phyloP scores from a whole-genome alignment of 2,888 invertebrate species.

The Andrena marginata region DNA sequence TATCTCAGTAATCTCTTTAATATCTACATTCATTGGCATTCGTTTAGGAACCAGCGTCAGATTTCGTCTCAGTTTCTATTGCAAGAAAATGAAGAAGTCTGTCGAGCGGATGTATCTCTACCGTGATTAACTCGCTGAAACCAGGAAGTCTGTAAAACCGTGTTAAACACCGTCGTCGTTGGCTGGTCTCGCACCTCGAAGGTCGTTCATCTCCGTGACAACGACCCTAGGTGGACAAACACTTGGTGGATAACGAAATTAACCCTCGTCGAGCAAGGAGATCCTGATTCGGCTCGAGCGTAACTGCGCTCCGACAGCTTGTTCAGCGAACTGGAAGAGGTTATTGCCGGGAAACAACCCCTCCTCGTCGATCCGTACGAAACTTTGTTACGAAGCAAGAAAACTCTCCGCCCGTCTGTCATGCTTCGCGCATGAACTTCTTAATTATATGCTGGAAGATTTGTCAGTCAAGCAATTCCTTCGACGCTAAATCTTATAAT shows the following conservation, averaged over 20 bases:
- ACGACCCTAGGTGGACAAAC: conserved; percentile 54
- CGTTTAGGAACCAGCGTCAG: neutral
- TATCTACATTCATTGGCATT: neutral
- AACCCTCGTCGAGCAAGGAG: conserved; percentile 58
- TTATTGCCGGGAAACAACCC: conserved; percentile 42
- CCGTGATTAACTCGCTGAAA: neutral
- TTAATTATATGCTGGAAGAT: neutral
- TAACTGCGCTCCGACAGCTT: conserved; percentile 44
- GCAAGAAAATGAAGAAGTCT: neutral
- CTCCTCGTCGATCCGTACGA: conserved; percentile 24
- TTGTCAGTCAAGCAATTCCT: neutral
- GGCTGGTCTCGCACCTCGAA: conserved; percentile 17
- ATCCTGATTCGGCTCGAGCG: conserved; percentile 56
- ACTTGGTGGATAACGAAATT: conserved; percentile 64
- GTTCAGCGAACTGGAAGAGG: conserved; percentile 46
- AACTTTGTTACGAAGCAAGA: conserved; percentile 52
- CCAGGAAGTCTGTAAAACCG: conserved; percentile 13
- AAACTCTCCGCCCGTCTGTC: conserved; percentile 12
- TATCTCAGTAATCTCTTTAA: neutral
- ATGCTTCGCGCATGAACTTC: neutral
- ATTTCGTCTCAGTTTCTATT: neutral
- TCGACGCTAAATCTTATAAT: neutral
- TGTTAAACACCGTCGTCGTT: conserved; percentile 21
- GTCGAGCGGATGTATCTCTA: neutral
- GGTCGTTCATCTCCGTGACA: conserved; percentile 40